Evolutionary conservation across 2,888 invertebrate species (phyloP), one percentile per base, ranked within the genome.

Genomic region (Dolichomitus sp.): DNA sequence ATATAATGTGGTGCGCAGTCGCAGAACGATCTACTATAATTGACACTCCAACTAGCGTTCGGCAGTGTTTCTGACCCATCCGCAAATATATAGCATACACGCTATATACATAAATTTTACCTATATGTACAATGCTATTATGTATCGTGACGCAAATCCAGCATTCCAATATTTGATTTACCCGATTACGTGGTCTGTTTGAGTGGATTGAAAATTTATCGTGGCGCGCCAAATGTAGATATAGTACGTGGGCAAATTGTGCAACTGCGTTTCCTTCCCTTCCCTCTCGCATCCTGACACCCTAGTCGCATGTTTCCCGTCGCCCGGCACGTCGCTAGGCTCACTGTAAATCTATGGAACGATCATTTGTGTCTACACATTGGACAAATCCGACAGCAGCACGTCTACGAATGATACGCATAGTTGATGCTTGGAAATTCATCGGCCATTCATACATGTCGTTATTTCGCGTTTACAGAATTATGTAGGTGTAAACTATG

Each of bases 81-180:
- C 42, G 27, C 37, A 70, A 57, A 50, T 42, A 54, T 30, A 59
- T 19, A 17, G 9, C 61, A 57, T 57, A 77, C 12, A 23, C 9
- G 27, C 45, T 23, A 45, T 40, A 65, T 54, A 40, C 42, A 74
- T 54, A 17, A 14, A 54, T 19, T 40, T 63, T 17, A 42, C n/a
- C 14, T 30, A 61, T 50, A 61, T 48, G 81, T 78, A 80, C 84
- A 84, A 77, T 77, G 81, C 66, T 68, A 80, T 85, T 80, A 81
- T 81, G 83, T 17, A 78, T 70, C 63, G 30, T 30, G 52, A 14
- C 69, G 63, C 75, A 85, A 81, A 87, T 85, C 83, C 82, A 72
- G 74, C 81, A 72, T 80, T 85, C 83, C 88, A 85, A 87, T 89
- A 88, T 89, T 89, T 89, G 89, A 88, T 88, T 87, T 86, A 85